Conservation (phyloP, 2,888 invertebrate species). For the Nymphalis polychloros region DNA sequence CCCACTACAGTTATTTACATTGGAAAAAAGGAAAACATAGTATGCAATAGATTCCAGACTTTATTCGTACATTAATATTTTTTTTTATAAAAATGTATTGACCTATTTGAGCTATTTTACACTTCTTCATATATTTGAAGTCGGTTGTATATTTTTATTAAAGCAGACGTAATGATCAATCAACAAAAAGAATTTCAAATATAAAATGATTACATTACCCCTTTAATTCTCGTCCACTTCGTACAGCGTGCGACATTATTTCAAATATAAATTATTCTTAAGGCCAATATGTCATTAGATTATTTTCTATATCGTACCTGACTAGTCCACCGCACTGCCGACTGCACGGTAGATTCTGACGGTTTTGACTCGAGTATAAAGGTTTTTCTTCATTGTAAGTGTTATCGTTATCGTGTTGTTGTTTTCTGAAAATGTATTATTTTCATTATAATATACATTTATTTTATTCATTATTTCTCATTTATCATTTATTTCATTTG, state of each 20-base stretch:
- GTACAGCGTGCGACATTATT: slow-evolving; percentile 59
- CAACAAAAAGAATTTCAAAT: too few relatives aligned
- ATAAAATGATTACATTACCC: slow-evolving; percentile 52
- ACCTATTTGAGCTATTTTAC: not conserved
- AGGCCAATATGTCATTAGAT: slow-evolving; percentile 63
- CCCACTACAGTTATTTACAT: too few relatives aligned
- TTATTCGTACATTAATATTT: too few relatives aligned
- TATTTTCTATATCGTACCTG: slow-evolving; percentile 66
- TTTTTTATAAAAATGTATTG: too few relatives aligned
- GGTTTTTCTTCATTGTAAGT: slow-evolving; percentile 51
- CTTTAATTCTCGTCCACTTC: slow-evolving; percentile 50
- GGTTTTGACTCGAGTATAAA: slow-evolving; percentile 55
- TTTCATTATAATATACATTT: not conserved
- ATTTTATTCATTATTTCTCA: not conserved
- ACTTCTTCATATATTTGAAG: not conserved
- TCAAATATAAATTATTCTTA: slow-evolving; percentile 49
- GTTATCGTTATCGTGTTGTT: slow-evolving; percentile 48
- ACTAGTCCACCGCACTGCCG: slow-evolving; percentile 73
- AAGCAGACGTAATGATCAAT: not conserved
- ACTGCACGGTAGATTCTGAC: slow-evolving; percentile 67
- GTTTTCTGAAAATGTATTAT: slow-evolving; percentile 48
- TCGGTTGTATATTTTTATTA: not conserved
- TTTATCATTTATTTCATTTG: not conserved
- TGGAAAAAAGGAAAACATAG: too few relatives aligned
- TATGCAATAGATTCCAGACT: too few relatives aligned